Evolutionary conservation across 2,797 vertebrate species (phyloP), one percentile per base, ranked within the genome.

Genomic region (Cygnus olor): DNA sequence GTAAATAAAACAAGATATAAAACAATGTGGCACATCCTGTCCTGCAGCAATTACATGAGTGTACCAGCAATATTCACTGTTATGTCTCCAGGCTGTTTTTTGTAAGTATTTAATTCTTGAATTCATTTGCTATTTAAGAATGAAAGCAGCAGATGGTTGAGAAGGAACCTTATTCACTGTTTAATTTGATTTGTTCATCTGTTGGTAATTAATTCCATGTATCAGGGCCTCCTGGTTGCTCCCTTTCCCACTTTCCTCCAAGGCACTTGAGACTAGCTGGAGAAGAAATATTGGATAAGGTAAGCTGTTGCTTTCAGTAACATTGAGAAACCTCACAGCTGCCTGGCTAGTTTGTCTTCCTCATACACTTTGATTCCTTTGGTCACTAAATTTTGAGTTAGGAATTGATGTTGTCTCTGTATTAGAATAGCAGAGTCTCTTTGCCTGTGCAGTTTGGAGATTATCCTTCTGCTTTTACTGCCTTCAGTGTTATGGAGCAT

Each of bases 161-260:
- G 77, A 86, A 91, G 36, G 32, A 76, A 93, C 60, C 30, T 68
- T 84, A 69, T 47, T 88, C 63, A n/a, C 80, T 54, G 38, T 61
- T 89, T 88, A 72, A 89, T 93, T 57, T 92, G n/a, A 51, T 89
- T 85, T 94, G 20, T 80, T 94, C 84, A 54, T 91, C 45, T 93
- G 85, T 22, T 51, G 42, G 21, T 72, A 91, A 85, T 85, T 81
- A 80, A 68, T 81, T 85, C 71, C 47, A 60, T 77, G 47, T 72
- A 80, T 85, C 32, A 66, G 34, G 47, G 80, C 63, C 20, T 64
- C 34, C 54, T 68, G 14, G 6, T 81, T 74, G 7, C 30, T 89
- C 3, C 28, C 5, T 61, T 91, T 92, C 22, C 14, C 21, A 61
- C 42, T 10, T 4, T 72, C 8, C 38, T 79, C 58, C 60, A n/a